phyloP scores from a whole-genome alignment of 2,888 invertebrate genomes.

The Tyria jacobaeae region DNA sequence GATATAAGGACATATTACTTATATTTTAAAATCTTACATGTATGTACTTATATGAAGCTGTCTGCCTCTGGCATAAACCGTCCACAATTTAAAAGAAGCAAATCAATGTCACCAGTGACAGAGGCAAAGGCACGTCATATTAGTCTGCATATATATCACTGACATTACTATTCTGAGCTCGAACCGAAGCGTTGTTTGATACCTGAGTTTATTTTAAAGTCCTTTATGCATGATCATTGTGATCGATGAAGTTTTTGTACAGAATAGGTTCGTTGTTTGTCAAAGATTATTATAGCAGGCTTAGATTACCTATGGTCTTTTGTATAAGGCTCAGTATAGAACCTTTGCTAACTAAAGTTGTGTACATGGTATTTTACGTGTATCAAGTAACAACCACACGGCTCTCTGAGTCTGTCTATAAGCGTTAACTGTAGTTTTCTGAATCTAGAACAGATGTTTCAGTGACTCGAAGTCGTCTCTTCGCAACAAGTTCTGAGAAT shows the following conservation, averaged over 20 bases:
- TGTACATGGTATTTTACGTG: too few relatives aligned
- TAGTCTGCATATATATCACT: constrained; percentile 43
- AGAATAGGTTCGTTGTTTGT: neutral
- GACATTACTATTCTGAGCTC: constrained; percentile 25
- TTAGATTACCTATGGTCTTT: too few relatives aligned
- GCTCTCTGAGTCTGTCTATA: too few relatives aligned
- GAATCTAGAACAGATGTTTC: too few relatives aligned
- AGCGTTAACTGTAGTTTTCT: too few relatives aligned
- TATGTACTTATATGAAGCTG: constrained; percentile 18
- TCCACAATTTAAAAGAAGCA: constrained; percentile 67
- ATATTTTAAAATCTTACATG: neutral
- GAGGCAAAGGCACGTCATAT: constrained; percentile 52
- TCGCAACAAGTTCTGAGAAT: too few relatives aligned
- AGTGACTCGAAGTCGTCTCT: too few relatives aligned
- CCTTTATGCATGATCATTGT: neutral
- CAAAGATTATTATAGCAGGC: too few relatives aligned
- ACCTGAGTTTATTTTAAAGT: constrained; percentile 15
- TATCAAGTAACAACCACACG: too few relatives aligned
- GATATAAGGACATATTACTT: neutral
- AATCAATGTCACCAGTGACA: constrained; percentile 68
- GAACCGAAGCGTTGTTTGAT: constrained; percentile 20
- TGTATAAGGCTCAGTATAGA: too few relatives aligned
- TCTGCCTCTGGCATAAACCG: constrained; percentile 39
- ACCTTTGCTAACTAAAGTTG: too few relatives aligned
- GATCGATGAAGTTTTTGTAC: constrained; percentile 1